These are phyloP conservation scores for Corythornis madagascariensis DNA, from an alignment of 2,113 vertebrate species.

Conservation along the genomic window DNA sequence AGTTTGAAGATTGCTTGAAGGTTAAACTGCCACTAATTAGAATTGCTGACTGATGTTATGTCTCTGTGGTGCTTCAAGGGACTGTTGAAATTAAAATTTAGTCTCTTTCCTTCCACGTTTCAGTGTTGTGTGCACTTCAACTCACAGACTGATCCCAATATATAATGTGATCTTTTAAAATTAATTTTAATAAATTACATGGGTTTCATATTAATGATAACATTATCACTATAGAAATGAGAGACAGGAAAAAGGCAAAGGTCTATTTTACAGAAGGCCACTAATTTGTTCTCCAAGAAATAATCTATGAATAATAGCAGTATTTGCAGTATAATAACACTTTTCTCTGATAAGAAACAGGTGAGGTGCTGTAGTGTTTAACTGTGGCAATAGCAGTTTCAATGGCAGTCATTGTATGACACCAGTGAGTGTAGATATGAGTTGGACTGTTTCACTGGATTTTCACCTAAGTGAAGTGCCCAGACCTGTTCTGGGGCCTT, in stretches of 20 bases:
- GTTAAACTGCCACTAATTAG: not conserved
- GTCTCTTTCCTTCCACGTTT: not conserved
- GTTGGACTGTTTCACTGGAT: not conserved
- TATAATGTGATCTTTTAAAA: not conserved
- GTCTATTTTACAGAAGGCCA: not conserved
- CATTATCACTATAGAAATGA: not conserved
- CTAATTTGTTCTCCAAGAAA: not conserved
- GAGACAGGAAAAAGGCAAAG: not conserved
- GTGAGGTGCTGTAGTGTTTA: not conserved
- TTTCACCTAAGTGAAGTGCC: not conserved
- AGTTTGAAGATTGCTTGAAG: conserved; percentile 2
- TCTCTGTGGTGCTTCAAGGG: not conserved
- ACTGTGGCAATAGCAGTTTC: not conserved
- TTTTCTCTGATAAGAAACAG: not conserved
- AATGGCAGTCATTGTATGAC: not conserved
- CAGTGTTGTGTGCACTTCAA: not conserved
- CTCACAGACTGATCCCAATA: not conserved
- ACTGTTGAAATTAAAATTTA: not conserved
- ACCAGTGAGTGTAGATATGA: not conserved
- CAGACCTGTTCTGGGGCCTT: not conserved
- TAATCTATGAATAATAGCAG: not conserved
- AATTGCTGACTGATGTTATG: conserved; percentile 6
- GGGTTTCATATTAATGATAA: not conserved
- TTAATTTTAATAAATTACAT: not conserved
- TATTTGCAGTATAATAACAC: not conserved